Percentiles rank a stretch among this genome's conserved stretches.
Conservation (phyloP, 1,140 invertebrate genomes). For the Drosophila sulfurigaster region DNA sequence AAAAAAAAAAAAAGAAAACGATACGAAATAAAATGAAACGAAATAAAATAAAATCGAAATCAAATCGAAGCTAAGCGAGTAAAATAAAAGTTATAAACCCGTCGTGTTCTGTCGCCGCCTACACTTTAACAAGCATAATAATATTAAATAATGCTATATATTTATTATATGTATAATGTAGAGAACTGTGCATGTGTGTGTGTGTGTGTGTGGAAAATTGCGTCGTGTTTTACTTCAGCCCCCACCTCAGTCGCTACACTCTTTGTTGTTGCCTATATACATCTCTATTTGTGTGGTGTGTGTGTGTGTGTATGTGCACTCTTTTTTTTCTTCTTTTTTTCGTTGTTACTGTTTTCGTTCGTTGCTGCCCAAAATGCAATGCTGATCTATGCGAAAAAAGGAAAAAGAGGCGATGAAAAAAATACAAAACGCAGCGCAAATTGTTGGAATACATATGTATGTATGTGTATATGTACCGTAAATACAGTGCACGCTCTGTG, state of each 20-base stretch:
- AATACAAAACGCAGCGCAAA: slow-evolving; percentile 48
- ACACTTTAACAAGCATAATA: neutral
- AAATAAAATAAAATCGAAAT: slow-evolving; percentile 3
- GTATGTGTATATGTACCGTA: neutral
- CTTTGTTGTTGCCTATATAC: slow-evolving; percentile 23
- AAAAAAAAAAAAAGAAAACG: no score
- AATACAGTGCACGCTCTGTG: no score
- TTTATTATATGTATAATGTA: neutral
- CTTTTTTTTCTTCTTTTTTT: slow-evolving; percentile 13
- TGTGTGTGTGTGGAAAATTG: slow-evolving; percentile 57
- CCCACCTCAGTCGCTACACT: neutral
- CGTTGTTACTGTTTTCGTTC: neutral
- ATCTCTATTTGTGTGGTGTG: neutral
- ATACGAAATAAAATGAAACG: slow-evolving; percentile 1
- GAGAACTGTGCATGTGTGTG: slow-evolving; percentile 19
- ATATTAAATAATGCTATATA: neutral
- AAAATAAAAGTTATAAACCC: slow-evolving; percentile 16
- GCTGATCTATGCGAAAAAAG: slow-evolving; percentile 50
- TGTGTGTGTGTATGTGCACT: slow-evolving; percentile 1
- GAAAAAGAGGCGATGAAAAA: slow-evolving; percentile 35
- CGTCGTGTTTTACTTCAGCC: slow-evolving; percentile 58
- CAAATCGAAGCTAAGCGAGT: slow-evolving; percentile 8
- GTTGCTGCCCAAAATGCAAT: slow-evolving; percentile 43
- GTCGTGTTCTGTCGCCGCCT: neutral
- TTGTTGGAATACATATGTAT: slow-evolving; percentile 37